Evolutionary conservation across 2,888 invertebrate species (phyloP).

Genomic region (Eubasilissa splendida): DNA sequence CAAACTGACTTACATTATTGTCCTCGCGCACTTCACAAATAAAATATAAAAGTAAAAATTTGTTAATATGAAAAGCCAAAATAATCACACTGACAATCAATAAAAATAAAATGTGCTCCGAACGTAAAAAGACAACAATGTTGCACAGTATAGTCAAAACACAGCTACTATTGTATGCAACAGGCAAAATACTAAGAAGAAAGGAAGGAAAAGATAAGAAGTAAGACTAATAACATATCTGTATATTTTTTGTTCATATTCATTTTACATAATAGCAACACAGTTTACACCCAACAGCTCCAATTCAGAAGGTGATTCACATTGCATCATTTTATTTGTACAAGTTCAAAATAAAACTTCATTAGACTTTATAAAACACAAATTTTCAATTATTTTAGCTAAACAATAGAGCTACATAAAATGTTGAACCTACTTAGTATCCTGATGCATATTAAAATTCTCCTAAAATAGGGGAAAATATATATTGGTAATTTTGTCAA

Average conservation of each 20-base stretch:
- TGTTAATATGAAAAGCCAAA: constrained; percentile 50
- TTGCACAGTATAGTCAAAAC: constrained; percentile 57
- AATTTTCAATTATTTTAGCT: no score
- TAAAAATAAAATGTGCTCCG: constrained; percentile 52
- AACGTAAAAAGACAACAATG: constrained; percentile 57
- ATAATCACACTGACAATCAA: constrained; percentile 33
- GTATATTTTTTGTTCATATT: constrained; percentile 39
- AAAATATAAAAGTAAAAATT: constrained; percentile 54
- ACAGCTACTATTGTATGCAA: constrained; percentile 54
- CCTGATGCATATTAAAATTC: no score
- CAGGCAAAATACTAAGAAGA: constrained; percentile 53
- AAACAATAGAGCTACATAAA: no score
- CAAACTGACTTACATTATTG: constrained; percentile 57
- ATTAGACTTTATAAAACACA: no score
- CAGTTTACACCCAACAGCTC: constrained; percentile 29
- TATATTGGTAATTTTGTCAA: no score
- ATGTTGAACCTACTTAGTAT: no score
- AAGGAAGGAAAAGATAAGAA: constrained; percentile 43
- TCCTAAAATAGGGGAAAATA: no score
- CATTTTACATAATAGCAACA: constrained; percentile 36
- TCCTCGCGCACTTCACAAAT: constrained; percentile 43
- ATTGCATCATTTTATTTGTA: neutral
- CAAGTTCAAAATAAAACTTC: no score
- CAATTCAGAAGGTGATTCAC: neutral
- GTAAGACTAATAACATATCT: constrained; percentile 43